These are phyloP conservation scores for Crossaster papposus DNA, from an alignment of 53 echinoderm and acorn worm genomes.

Conservation along the genomic window DNA sequence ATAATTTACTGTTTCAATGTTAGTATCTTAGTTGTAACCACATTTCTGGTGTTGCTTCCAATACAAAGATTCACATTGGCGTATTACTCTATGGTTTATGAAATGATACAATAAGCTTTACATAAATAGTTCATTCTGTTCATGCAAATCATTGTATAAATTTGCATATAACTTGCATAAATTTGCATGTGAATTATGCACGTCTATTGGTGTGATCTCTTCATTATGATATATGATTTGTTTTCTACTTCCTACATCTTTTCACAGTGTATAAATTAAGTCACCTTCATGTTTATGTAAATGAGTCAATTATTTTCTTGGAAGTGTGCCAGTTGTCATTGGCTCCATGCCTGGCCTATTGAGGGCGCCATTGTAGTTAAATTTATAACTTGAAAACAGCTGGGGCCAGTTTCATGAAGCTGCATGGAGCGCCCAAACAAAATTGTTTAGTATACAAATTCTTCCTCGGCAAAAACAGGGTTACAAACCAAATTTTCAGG, in stretches of 20 bases:
- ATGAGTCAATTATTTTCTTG: neutral
- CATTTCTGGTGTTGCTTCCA: neutral
- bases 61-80: neutral
- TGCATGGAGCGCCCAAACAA: no score
- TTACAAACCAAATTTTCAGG: no score
- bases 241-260: neutral
- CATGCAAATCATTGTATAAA: conserved; percentile 28
- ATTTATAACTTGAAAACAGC: neutral
- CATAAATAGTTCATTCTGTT: neutral
- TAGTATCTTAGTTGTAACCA: neutral
- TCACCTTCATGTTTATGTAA: neutral
- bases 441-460: no score
- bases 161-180: conserved; percentile 19
- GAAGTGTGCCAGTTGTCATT: neutral
- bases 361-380: neutral
- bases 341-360: neutral
- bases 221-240: neutral
- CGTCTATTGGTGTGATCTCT: neutral
- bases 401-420: no score
- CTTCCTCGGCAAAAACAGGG: no score
- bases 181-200: conserved; percentile 31
- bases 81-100: neutral
- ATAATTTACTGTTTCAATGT: neutral
- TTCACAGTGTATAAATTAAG: neutral
- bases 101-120: neutral